phyloP scores from a whole-genome alignment of 2,888 invertebrate species.

The Byasa hedistus region DNA sequence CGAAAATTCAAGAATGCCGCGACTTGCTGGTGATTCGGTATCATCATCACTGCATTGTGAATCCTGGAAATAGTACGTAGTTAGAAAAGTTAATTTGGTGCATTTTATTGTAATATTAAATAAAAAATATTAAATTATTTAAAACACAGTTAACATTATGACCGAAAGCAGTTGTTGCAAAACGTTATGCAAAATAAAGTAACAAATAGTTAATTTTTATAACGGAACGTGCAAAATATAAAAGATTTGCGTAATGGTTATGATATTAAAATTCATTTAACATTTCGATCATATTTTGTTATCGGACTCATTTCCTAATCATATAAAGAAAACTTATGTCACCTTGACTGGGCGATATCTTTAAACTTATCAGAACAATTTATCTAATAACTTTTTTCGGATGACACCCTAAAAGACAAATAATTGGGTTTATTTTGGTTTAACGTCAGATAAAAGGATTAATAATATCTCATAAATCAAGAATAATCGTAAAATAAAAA shows the following conservation, averaged over 20 bases:
- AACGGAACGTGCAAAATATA: neutral
- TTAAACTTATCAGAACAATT: neutral
- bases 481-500: neutral
- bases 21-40: constrained; percentile 78
- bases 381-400: neutral
- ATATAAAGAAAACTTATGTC: neutral
- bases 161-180: too few species aligned
- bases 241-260: neutral
- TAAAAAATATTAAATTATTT: too few species aligned
- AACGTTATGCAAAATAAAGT: neutral
- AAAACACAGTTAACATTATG: too few species aligned
- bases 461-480: neutral
- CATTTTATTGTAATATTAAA: neutral
- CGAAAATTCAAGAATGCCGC: constrained; percentile 90
- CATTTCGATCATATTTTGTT: neutral
- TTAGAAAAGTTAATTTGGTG: neutral
- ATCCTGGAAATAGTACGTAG: constrained; percentile 49
- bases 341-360: neutral
- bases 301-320: neutral
- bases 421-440: constrained; percentile 5
- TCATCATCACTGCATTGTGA: constrained; percentile 77
- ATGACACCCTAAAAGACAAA: constrained; percentile 7
- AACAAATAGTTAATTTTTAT: neutral
- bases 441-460: neutral
- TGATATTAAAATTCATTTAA: too few species aligned